Percentiles rank a stretch among this genome's conserved stretches.
These are phyloP conservation scores for Eilema caniola DNA, from an alignment of 2,888 invertebrate genomes.

Conservation along the genomic window DNA sequence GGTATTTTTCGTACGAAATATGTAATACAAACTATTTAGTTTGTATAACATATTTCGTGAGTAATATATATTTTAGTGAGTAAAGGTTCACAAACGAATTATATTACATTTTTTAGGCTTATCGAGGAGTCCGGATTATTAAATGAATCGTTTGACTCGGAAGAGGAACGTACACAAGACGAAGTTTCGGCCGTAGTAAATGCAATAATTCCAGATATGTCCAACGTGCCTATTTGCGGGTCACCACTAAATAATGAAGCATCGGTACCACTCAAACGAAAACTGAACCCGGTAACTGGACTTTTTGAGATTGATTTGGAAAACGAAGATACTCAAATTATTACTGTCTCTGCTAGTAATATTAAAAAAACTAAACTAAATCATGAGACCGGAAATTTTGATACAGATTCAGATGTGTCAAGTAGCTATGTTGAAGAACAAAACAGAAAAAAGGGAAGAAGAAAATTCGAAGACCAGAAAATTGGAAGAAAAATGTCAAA, in stretches of 20 bases:
- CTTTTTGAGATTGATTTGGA: conserved; percentile 1
- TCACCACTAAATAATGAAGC: conserved; percentile 4
- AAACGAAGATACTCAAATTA: conserved; percentile 4
- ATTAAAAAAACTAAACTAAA: conserved; percentile 5
- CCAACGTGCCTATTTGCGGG: conserved; percentile 2
- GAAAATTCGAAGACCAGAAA: conserved; percentile 7
- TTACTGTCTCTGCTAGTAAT: not conserved
- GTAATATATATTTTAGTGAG: conserved; percentile 3
- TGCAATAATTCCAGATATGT: not conserved
- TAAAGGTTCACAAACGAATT: conserved; percentile 2
- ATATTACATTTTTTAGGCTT: conserved; percentile 1
- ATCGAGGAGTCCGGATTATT: conserved; percentile 2
- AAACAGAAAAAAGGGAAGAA: conserved; percentile 5
- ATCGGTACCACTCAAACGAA: conserved; percentile 2
- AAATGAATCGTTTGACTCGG: conserved; percentile 2
- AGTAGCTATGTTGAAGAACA: not conserved
- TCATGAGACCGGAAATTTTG: conserved; percentile 3
- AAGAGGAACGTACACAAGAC: conserved; percentile 4
- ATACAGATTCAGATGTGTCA: not conserved
- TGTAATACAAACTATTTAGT: not conserved
- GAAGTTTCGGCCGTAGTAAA: conserved; percentile 4
- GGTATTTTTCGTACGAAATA: not conserved
- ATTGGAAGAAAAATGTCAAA: not conserved
- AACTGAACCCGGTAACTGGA: conserved; percentile 4
- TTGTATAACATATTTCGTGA: conserved; percentile 1